These are phyloP conservation scores for Calliopsis andreniformis DNA, from an alignment of 1,140 invertebrate genomes.

Conservation along the genomic window DNA sequence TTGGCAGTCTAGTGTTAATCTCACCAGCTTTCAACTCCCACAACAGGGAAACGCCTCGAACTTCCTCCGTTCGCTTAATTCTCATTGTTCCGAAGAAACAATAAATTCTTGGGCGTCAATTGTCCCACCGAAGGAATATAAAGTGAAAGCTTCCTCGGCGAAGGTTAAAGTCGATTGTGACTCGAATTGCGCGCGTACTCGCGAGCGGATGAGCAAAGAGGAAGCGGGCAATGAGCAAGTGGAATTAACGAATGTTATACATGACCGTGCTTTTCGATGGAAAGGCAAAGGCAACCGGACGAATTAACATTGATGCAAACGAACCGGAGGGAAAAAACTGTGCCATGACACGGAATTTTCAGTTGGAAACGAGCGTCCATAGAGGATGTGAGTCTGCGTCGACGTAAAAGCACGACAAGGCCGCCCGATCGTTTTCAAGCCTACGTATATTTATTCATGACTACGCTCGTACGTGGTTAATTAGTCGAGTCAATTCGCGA, in stretches of 20 bases:
- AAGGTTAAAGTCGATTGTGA: slow-evolving; percentile 2
- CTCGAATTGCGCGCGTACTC: slow-evolving; percentile 8
- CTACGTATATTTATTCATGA: slow-evolving; percentile 9
- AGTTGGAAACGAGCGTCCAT: neutral
- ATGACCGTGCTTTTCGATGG: neutral
- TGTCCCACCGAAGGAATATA: neutral
- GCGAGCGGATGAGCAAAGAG: slow-evolving; percentile 5
- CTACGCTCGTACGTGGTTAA: slow-evolving; percentile 1
- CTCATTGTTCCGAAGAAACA: neutral
- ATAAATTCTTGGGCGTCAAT: neutral
- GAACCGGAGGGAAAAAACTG: slow-evolving; percentile 22
- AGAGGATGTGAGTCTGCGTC: slow-evolving; percentile 33
- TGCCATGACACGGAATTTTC: slow-evolving; percentile 32
- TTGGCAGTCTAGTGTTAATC: no score
- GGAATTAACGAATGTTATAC: slow-evolving; percentile 5
- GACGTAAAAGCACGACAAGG: slow-evolving; percentile 35
- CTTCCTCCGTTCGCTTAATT: no score
- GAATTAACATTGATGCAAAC: neutral
- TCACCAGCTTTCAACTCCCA: no score
- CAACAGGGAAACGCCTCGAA: no score
- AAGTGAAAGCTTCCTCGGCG: slow-evolving; percentile 14
- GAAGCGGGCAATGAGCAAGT: slow-evolving; percentile 29
- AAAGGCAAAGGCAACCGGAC: neutral
- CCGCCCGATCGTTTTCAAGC: slow-evolving; percentile 34
- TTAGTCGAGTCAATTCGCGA: neutral